Evolutionary conservation across 2,888 invertebrate species (phyloP), one percentile per base, ranked within the genome.

Genomic region (Euzetes globulus): DNA sequence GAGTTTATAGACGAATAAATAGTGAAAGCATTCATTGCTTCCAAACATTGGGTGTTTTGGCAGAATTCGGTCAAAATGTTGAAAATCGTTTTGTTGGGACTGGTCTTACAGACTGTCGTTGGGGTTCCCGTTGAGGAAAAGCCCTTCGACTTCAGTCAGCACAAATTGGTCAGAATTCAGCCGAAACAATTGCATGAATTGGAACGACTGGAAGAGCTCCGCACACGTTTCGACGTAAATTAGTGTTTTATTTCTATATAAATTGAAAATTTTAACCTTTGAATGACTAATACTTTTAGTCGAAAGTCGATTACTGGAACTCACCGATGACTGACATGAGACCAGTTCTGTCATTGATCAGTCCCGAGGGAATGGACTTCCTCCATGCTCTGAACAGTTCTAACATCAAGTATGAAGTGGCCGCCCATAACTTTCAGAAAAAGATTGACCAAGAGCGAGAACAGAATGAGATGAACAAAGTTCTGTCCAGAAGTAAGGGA

Each of bases 231-330:
- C 68, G 47, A 74, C 47, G 74, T 74, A 22, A 33, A n/a, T n/a
- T n/a, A n/a, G n/a, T n/a, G n/a, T n/a, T n/a, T n/a, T n/a, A n/a
- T n/a, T n/a, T n/a, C n/a, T n/a, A n/a, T n/a, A n/a, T n/a, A n/a
- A n/a, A n/a, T n/a, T n/a, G n/a, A n/a, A n/a, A n/a, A n/a, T n/a
- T n/a, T n/a, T n/a, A n/a, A n/a, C n/a, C n/a, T n/a, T n/a, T n/a
- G n/a, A n/a, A 11, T 50, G 50, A n/a, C 4, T 50, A n/a, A 50
- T n/a, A 11, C 50, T 13, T 55, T 55, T 58, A 58, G 58, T 22
- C 19, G 27, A 58, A 58, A 74, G 74, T 74, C 33, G 74, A 74
- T 22, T 74, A 37, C 33, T 74, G 74, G 74, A 71, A 52, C 29
- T 71, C 47, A 22, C 37, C 55, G 5, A 55, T 74, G 33, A 4